Evolutionary conservation across 2,113 vertebrate genomes (phyloP).

Genomic region (Microtus oregoni): DNA sequence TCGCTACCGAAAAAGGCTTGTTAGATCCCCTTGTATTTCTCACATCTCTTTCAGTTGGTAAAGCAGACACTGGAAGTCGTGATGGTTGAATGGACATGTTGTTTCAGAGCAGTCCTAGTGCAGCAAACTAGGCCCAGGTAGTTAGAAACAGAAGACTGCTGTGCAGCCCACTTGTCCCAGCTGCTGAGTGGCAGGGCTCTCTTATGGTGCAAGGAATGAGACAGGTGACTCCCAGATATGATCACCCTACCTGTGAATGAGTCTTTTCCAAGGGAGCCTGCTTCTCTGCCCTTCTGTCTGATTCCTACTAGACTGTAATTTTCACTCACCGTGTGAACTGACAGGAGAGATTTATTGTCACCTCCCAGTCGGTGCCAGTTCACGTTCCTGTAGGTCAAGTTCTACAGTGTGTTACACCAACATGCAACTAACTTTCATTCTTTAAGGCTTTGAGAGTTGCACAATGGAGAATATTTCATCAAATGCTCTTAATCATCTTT

Average conservation of each 20-base stretch:
- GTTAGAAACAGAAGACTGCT: background rate
- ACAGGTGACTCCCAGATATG: background rate
- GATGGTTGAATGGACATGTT: background rate
- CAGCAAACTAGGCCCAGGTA: background rate
- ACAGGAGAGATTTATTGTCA: slow-evolving; percentile 54
- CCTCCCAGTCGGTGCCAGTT: background rate
- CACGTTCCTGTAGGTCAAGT: background rate
- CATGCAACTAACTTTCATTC: background rate
- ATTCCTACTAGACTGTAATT: slow-evolving; percentile 59
- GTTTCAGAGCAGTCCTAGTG: background rate
- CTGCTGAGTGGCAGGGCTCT: background rate
- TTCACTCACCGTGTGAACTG: slow-evolving; percentile 37
- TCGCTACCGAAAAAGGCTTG: background rate
- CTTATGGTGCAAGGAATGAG: background rate
- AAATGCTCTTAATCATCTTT: background rate
- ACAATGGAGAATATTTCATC: background rate
- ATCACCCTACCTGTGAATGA: background rate
- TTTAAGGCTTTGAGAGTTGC: background rate
- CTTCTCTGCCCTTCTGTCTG: slow-evolving; percentile 37
- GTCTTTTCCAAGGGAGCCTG: background rate
- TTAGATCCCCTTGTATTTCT: background rate
- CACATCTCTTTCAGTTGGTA: background rate
- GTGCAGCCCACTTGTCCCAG: background rate
- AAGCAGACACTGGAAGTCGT: background rate
- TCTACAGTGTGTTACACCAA: background rate